A percentile compares a stretch with the other conserved stretches of the same genome.
phyloP scores from a whole-genome alignment of 2,888 invertebrate species.

The Athetis lepigone region DNA sequence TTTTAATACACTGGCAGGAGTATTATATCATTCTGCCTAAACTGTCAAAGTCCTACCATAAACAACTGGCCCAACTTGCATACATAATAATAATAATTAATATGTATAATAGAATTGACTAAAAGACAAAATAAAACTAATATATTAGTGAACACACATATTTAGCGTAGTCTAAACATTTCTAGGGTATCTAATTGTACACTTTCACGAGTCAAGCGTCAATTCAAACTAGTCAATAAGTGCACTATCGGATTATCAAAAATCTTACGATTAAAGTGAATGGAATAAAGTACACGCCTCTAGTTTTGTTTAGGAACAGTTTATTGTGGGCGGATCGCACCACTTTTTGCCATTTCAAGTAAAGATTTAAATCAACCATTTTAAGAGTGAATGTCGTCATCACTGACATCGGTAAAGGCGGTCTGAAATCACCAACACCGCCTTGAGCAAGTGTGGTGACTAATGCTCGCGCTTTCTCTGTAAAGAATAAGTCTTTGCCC shows the following conservation, averaged over 20 bases:
- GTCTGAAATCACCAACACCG: too few species aligned
- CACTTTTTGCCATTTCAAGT: neutral
- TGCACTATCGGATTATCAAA: conserved; percentile 82
- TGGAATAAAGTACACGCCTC: conserved; percentile 47
- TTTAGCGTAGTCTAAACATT: conserved; percentile 57
- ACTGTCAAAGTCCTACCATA: conserved; percentile 1
- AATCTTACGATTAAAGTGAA: conserved; percentile 64
- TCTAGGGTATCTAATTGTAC: conserved; percentile 59
- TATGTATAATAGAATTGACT: conserved; percentile 50
- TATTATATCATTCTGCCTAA: neutral
- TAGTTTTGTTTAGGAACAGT: neutral
- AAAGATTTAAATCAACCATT: neutral
- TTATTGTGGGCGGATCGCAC: neutral
- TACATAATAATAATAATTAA: conserved; percentile 33
- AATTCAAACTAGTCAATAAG: conserved; percentile 77
- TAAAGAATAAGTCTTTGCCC: too few species aligned
- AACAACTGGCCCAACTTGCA: neutral
- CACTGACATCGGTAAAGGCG: too few species aligned
- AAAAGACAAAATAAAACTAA: conserved; percentile 52
- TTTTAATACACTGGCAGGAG: neutral
- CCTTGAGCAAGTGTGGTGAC: too few species aligned
- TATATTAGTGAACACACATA: conserved; percentile 60
- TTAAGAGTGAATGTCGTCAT: neutral
- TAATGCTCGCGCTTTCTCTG: too few species aligned
- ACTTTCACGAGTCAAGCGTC: conserved; percentile 66